Evolutionary conservation across 2,888 invertebrate species (phyloP), one percentile per base, ranked within the genome.

Genomic region (Taenaris catops): DNA sequence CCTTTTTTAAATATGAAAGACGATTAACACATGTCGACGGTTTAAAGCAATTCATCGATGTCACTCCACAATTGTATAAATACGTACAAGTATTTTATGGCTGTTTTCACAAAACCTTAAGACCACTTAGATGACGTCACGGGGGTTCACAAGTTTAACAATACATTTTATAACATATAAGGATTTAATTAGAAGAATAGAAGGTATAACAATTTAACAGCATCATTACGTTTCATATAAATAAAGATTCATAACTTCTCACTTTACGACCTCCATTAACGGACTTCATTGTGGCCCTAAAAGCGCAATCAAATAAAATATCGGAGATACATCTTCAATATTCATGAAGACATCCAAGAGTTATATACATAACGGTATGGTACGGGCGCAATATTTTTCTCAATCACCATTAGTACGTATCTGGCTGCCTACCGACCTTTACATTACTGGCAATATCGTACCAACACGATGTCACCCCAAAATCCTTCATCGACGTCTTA

Each of bases 351-450:
- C 67, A 81, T 84, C 79, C 79, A 54, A 72, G 78, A 78, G 72
- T 80, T 80, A 79, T 81, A 48, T 72, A n/a, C n/a, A n/a, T n/a
- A n/a, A n/a, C n/a, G 63, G 67, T 55, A 59, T 57, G 57, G 63
- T 63, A 63, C 69, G 59, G 56, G 61, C 62, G 67, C 75, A 69
- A 81, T 84, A 84, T 84, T 86, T 86, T 86, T 84, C 83, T 75
- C 80, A 84, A 86, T 86, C 84, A 83, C 79, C 84, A 86, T 86
- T 86, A 86, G 80, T 75, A 62, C 68, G 74, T 84, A 83, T 86
- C 83, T 76, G 66, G 62, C 66, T 66, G 63, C 70, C 72, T 74
- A 70, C 78, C 66, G 69, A 70, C 71, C 78, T 73, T 76, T 78
- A 71, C 69, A 67, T 58, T 62, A 55, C 56, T 56, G 48, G 53